Percentiles rank a stretch among this genome's conserved stretches.
phyloP scores from a whole-genome alignment of 2,797 vertebrate species.

The Malurus splendens region DNA sequence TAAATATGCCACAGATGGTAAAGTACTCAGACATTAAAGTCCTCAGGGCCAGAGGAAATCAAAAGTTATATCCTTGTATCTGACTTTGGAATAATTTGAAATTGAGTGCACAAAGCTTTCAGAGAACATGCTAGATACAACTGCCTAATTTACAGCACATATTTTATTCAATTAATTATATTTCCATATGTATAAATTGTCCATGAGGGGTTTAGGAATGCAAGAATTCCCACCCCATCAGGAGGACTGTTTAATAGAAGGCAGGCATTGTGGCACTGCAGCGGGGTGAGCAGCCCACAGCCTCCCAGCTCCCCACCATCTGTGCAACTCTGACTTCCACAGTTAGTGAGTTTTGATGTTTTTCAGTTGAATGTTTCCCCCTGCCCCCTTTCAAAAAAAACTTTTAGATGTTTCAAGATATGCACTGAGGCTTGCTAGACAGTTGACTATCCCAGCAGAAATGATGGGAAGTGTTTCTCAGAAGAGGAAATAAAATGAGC shows the following conservation, averaged over 20 bases:
- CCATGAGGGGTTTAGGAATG: background rate
- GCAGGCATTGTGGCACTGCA: background rate
- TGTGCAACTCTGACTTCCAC: background rate
- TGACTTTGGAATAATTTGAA: background rate
- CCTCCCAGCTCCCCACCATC: background rate
- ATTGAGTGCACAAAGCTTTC: constrained; percentile 19
- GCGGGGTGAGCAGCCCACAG: background rate
- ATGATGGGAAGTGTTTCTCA: background rate
- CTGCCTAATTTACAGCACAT: constrained; percentile 3
- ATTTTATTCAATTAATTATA: constrained; percentile 43
- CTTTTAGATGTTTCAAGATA: background rate
- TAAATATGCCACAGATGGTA: constrained; percentile 39
- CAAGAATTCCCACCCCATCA: constrained; percentile 12
- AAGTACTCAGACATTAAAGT: constrained; percentile 3
- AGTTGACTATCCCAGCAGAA: background rate
- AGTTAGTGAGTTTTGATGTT: background rate
- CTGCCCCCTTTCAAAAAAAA: no score
- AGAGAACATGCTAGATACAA: background rate
- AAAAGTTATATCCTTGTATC: constrained; percentile 23
- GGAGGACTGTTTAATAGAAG: constrained; percentile 1
- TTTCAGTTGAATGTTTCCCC: background rate
- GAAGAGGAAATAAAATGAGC: background rate
- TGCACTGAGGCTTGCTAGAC: background rate
- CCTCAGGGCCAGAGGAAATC: constrained; percentile 25
- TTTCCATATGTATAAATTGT: constrained; percentile 31